phyloP scores from a whole-genome alignment of 2,888 invertebrate genomes.

The Ornithoptera alexandrae region DNA sequence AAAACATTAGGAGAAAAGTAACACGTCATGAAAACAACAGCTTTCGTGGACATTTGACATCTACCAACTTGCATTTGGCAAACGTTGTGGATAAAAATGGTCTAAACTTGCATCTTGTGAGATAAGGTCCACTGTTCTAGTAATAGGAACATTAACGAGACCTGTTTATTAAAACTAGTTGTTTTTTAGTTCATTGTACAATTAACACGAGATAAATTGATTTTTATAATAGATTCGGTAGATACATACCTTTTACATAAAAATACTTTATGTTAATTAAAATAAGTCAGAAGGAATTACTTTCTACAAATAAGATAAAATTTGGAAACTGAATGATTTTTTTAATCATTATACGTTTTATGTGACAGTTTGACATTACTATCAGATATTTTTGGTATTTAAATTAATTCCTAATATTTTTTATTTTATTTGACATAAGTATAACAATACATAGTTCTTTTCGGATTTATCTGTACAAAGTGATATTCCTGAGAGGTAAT shows the following conservation, averaged over 20 bases:
- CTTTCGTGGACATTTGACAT: too few species aligned
- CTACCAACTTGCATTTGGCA: too few species aligned
- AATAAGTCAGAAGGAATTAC: background rate
- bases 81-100: too few species aligned
- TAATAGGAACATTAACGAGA: too few species aligned
- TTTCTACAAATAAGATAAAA: background rate
- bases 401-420: background rate
- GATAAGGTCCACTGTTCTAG: too few species aligned
- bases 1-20: background rate
- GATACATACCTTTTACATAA: too few species aligned
- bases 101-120: too few species aligned
- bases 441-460: background rate
- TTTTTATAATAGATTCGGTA: too few species aligned
- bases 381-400: background rate
- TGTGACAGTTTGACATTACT: background rate
- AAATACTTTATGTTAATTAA: background rate
- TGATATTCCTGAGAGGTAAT: conserved; percentile 4
- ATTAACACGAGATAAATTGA: too few species aligned
- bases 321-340: background rate
- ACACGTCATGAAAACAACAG: too few species aligned
- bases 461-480: conserved; percentile 16
- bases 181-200: too few species aligned
- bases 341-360: background rate
- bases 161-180: too few species aligned
- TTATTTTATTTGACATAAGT: background rate